Conservation (phyloP, 1,140 invertebrate species). For the Diplogasteroides magnus region DNA sequence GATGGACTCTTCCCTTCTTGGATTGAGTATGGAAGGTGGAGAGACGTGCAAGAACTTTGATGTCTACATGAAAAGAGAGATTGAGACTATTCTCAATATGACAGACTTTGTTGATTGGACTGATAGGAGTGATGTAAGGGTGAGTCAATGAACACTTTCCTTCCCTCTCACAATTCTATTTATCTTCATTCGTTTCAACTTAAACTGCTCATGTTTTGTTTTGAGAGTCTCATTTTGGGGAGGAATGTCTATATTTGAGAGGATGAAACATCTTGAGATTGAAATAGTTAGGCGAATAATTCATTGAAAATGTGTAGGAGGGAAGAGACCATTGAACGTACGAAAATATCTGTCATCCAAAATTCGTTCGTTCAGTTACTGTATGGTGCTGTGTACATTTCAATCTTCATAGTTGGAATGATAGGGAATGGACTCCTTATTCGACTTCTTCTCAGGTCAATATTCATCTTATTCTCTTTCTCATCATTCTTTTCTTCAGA, state of each 20-base stretch:
- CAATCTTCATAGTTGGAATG: slow-evolving; percentile 51
- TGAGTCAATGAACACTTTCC: no score
- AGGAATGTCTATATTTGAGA: background rate
- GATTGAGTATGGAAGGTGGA: background rate
- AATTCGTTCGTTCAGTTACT: slow-evolving; percentile 48
- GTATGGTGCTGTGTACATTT: slow-evolving; percentile 44
- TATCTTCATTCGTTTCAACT: background rate
- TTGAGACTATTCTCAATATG: background rate
- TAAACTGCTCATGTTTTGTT: background rate
- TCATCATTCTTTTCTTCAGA: slow-evolving; percentile 38
- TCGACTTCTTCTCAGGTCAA: slow-evolving; percentile 14
- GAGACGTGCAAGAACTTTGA: background rate
- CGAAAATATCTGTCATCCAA: slow-evolving; percentile 1
- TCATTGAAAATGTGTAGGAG: background rate
- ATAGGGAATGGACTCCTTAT: slow-evolving; percentile 53
- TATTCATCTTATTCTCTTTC: no score
- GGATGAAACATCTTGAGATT: background rate
- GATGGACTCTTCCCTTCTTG: no score
- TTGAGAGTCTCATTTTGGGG: background rate
- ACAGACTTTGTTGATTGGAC: background rate
- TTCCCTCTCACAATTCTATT: no score
- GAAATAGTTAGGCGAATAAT: background rate
- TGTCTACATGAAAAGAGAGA: background rate
- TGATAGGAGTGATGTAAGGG: background rate
- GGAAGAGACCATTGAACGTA: background rate